Evolutionary conservation across 2,797 vertebrate species (phyloP).

Genomic region (Sebastes cheni): DNA sequence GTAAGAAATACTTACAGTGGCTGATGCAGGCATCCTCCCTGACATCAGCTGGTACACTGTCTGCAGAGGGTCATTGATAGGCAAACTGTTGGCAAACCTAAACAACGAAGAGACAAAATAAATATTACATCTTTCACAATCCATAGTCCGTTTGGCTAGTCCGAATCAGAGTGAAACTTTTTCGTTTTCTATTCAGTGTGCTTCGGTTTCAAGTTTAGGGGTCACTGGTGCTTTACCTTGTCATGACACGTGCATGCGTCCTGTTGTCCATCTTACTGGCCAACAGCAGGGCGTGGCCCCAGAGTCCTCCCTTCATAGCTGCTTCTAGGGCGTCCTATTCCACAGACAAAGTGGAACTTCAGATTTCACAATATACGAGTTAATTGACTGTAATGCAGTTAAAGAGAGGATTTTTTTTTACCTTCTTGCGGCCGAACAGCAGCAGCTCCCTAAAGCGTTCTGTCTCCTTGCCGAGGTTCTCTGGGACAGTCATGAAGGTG

Average conservation of each 20-base stretch:
- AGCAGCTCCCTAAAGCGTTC: slow-evolving; percentile 95
- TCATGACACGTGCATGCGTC: slow-evolving; percentile 97
- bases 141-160: no score
- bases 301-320: slow-evolving; percentile 97
- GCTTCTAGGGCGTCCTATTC: slow-evolving; percentile 93
- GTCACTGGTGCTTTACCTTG: slow-evolving; percentile 82
- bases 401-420: slow-evolving; percentile 26
- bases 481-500: slow-evolving; percentile 82
- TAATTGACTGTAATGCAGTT: neutral
- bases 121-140: neutral
- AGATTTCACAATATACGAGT: neutral
- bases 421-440: slow-evolving; percentile 97
- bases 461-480: slow-evolving; percentile 89
- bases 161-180: no score
- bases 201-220: neutral
- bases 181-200: no score
- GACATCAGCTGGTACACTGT: slow-evolving; percentile 99
- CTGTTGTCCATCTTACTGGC: slow-evolving; percentile 99
- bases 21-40: slow-evolving; percentile 96
- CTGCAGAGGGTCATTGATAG: slow-evolving; percentile 98
- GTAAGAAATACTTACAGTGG: slow-evolving; percentile 84
- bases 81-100: slow-evolving; percentile 98
- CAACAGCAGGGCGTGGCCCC: slow-evolving; percentile 96
- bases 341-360: neutral
- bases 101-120: neutral